Percentiles rank a stretch among this genome's conserved stretches.
phyloP scores from a whole-genome alignment of 37 sponge, comb jelly and placozoan species.

The Agelas oroides region DNA sequence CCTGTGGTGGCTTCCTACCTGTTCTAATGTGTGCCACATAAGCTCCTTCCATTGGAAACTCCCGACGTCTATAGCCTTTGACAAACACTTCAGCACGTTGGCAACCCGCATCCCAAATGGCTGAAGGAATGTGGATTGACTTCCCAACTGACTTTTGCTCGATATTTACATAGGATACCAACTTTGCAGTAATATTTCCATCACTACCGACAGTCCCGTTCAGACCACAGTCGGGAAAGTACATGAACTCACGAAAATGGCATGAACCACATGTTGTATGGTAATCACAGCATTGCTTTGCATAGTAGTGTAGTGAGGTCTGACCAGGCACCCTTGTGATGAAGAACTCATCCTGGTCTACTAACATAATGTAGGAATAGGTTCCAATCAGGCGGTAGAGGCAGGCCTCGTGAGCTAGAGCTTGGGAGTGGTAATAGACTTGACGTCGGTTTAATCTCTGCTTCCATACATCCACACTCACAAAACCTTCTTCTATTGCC shows the following conservation, averaged over 20 bases:
- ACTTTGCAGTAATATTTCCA: slow-evolving; percentile 3
- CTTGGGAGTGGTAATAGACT: slow-evolving; percentile 14
- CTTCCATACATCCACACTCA: slow-evolving; percentile 7
- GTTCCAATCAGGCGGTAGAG: not conserved
- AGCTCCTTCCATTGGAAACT: not conserved
- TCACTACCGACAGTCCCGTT: not conserved
- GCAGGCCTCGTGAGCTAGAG: slow-evolving; percentile 10
- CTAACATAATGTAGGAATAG: slow-evolving; percentile 3
- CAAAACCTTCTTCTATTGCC: not conserved
- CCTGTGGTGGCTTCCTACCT: not conserved
- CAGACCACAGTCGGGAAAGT: slow-evolving; percentile 26
- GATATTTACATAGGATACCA: not conserved
- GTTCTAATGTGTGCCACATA: slow-evolving; percentile 31
- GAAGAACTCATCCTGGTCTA: slow-evolving; percentile 19
- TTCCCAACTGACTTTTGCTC: not conserved
- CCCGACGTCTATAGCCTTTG: not conserved
- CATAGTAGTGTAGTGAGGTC: not conserved
- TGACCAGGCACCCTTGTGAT: not conserved
- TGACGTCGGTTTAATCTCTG: not conserved
- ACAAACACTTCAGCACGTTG: no score
- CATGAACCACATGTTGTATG: not conserved
- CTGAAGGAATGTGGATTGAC: not conserved
- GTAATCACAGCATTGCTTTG: not conserved
- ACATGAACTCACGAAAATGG: not conserved
- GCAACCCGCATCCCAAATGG: no score